Base-by-base conservation (phyloP, 2,888 invertebrate species). In the Thumatha senex region DNA sequence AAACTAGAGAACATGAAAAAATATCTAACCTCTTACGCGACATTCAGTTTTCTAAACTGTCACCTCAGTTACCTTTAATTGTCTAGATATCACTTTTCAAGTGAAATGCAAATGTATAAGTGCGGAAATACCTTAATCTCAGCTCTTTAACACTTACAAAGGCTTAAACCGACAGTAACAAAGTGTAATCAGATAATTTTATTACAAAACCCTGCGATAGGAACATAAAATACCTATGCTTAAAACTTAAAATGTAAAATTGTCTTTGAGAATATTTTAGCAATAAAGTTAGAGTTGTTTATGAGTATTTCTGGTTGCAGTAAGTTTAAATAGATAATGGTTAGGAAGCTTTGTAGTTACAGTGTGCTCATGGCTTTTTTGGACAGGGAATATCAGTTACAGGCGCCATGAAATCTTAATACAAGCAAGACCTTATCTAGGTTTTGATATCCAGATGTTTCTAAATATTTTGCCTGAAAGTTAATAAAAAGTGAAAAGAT, bases 71-170 rank as follows among this genome's bases (percentile, higher is more conserved):
- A 30, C 30, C 46, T 55, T 67, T 52, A 67, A 60, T 60, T 49
- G 58, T 51, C 46, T 18, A 56, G 60, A 65, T 67, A 67, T 65
- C 65, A 57, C 51, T 51, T 54, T 24, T 52, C 54, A 50, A 51
- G 45, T 56, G 40, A 52, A 57, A 65, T 58, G 67, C 46, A 56
- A 63, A 68, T n/a, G 56, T 40, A 34, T 1, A 33, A 7, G 2
- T 7, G 36, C 56, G 61, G 57, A 55, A 61, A 56, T 50, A 46
- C 48, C 40, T 65, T 56, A 59, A 65, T 55, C 46, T 52, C 36
- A 14, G 13, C 44, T 12, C 50, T 56, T 58, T 55, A 54, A 30
- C 51, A 51, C 51, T 43, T 38, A 36, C 42, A 51, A 49, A 51
- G 46, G 50, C 49, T 42, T 43, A 45, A 46, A 41, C 35, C 40